phyloP scores from a whole-genome alignment of 2,888 invertebrate species.

The Beris chalybata region DNA sequence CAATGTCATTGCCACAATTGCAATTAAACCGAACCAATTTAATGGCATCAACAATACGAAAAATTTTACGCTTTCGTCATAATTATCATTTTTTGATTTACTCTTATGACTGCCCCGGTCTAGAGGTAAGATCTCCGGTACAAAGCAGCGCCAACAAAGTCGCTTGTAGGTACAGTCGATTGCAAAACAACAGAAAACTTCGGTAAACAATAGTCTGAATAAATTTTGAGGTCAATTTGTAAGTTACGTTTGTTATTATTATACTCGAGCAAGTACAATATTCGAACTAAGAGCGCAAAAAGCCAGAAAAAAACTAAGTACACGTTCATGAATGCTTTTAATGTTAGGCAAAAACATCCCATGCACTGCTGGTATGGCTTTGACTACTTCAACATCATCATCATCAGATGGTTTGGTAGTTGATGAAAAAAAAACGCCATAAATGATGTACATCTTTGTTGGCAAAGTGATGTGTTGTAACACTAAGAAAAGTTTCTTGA shows the following conservation, averaged over 20 bases:
- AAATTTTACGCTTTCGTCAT: neutral
- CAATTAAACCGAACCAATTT: too few species aligned
- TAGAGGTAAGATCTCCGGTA: neutral
- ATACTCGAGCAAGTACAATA: neutral
- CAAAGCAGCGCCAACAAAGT: neutral
- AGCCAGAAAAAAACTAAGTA: slow-evolving; percentile 4
- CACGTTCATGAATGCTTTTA: slow-evolving; percentile 14
- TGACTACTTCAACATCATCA: slow-evolving; percentile 5
- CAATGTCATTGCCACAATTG: too few species aligned
- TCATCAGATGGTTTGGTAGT: slow-evolving; percentile 2
- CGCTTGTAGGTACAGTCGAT: neutral
- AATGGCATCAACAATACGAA: too few species aligned
- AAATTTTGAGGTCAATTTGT: slow-evolving; percentile 37
- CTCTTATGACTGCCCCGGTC: neutral
- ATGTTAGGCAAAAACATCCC: slow-evolving; percentile 16
- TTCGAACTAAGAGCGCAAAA: neutral
- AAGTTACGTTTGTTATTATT: neutral
- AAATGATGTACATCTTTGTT: slow-evolving; percentile 12
- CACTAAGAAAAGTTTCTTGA: too few species aligned
- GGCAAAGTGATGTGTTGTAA: slow-evolving; percentile 1
- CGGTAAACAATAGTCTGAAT: slow-evolving; percentile 29
- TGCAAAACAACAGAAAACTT: neutral
- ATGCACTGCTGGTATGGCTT: neutral
- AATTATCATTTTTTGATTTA: slow-evolving; percentile 1
- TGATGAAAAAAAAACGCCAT: neutral